These are phyloP conservation scores for Tringa solitaria DNA, from an alignment of 2,113 vertebrate species.

Conservation along the genomic window DNA sequence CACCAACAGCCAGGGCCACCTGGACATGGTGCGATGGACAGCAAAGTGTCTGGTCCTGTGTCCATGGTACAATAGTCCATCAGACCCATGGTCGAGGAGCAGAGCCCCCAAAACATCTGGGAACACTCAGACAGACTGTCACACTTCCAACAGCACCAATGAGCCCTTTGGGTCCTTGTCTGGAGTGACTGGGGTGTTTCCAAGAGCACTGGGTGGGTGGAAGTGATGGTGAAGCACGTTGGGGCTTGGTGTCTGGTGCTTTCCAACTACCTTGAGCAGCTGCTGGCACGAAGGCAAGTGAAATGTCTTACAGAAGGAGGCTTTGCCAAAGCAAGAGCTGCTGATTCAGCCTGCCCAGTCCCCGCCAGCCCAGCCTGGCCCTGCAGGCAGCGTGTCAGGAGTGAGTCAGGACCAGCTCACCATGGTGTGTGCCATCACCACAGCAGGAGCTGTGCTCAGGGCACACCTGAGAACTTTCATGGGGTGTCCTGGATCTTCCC, in stretches of 20 bases:
- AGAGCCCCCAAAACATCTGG: background rate
- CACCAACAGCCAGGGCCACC: background rate
- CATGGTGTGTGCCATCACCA: fast-evolving
- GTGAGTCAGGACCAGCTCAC: slow-evolving; percentile 35
- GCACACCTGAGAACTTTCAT: background rate
- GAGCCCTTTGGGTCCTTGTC: background rate
- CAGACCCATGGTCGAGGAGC: background rate
- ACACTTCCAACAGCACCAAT: background rate
- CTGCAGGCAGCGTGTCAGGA: background rate
- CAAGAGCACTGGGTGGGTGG: background rate
- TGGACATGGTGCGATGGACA: background rate
- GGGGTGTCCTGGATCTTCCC: background rate
- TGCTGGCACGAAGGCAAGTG: background rate
- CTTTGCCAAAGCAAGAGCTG: background rate
- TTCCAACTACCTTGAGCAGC: background rate
- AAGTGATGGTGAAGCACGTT: fast-evolving
- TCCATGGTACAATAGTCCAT: fast-evolving
- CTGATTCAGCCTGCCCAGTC: background rate
- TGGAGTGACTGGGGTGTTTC: background rate
- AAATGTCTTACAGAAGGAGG: background rate
- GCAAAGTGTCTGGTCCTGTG: background rate
- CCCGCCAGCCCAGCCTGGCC: background rate
- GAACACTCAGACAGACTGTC: background rate
- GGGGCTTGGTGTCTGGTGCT: background rate
- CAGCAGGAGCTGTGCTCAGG: background rate